Evolutionary conservation across 2,113 vertebrate species (phyloP).

Genomic region (Sinocyclocheilus rhinocerous): DNA sequence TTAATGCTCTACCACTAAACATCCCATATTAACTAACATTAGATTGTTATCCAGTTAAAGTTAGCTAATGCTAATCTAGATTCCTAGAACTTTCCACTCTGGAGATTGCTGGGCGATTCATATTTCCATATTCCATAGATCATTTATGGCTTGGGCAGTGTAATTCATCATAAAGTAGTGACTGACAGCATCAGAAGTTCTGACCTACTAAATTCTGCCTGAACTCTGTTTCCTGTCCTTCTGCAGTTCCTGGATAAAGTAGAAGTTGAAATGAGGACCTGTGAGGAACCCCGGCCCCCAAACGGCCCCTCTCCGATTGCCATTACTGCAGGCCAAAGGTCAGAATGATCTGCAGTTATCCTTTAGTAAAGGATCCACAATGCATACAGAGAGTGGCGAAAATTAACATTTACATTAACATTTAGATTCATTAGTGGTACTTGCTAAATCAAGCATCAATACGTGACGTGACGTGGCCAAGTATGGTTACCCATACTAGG

Average conservation of each 20-base stretch:
- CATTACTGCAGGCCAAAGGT: slow-evolving; percentile 96
- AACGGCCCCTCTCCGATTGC: slow-evolving; percentile 98
- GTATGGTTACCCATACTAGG: no score
- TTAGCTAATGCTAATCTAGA: not conserved
- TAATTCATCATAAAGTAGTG: not conserved
- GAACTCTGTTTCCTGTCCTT: slow-evolving; percentile 36
- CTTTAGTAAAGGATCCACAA: not conserved
- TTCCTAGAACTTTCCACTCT: not conserved
- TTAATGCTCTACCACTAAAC: not conserved
- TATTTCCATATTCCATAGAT: not conserved
- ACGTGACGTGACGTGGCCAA: no score
- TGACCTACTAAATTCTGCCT: not conserved
- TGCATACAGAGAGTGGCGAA: not conserved
- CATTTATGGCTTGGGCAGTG: not conserved
- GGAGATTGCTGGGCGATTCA: not conserved
- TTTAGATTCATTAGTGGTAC: not conserved
- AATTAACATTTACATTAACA: not conserved
- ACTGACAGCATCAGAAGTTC: not conserved
- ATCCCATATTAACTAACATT: not conserved
- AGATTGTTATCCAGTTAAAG: not conserved
- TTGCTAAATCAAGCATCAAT: not conserved
- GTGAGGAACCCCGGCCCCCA: slow-evolving; percentile 92
- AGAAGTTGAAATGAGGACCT: slow-evolving; percentile 98
- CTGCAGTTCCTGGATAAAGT: slow-evolving; percentile 95
- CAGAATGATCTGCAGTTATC: slow-evolving; percentile 29